Percentiles rank a stretch among this genome's conserved stretches.
phyloP scores from a whole-genome alignment of 2,797 vertebrate species.

The Sebastes taczanowskii region DNA sequence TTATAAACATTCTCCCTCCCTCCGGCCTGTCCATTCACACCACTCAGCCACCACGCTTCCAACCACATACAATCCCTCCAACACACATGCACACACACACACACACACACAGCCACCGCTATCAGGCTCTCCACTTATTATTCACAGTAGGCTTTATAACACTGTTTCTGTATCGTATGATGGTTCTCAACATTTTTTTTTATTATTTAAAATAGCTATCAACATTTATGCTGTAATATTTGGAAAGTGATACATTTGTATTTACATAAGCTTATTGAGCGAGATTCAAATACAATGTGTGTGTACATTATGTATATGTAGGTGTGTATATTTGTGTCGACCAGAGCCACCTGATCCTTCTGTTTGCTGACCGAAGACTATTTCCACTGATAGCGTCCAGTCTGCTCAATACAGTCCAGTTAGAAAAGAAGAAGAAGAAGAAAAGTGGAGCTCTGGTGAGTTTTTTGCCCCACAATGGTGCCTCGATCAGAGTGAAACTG shows the following conservation, averaged over 20 bases:
- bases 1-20: slow-evolving; percentile 67
- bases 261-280: slow-evolving; percentile 85
- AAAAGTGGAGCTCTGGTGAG: slow-evolving; percentile 11
- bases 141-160: slow-evolving; percentile 85
- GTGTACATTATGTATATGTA: slow-evolving; percentile 50
- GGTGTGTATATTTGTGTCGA: slow-evolving; percentile 59
- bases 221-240: slow-evolving; percentile 82
- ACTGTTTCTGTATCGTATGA: slow-evolving; percentile 75
- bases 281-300: slow-evolving; percentile 79
- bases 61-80: slow-evolving; percentile 23
- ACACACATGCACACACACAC: slow-evolving; percentile 22
- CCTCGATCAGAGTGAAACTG: slow-evolving; percentile 21
- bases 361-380: slow-evolving; percentile 37
- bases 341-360: slow-evolving; percentile 47
- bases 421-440: slow-evolving; percentile 39
- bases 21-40: slow-evolving; percentile 49
- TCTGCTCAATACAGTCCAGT: slow-evolving; percentile 46
- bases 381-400: slow-evolving; percentile 41
- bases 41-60: slow-evolving; percentile 7
- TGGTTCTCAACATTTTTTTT: slow-evolving; percentile 65
- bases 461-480: not conserved
- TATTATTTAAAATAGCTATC: slow-evolving; percentile 82
- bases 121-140: slow-evolving; percentile 69
- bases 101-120: slow-evolving; percentile 38
- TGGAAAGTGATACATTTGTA: slow-evolving; percentile 83